phyloP scores from a whole-genome alignment of 2,113 vertebrate species.

The Leucoraja erinaceus region DNA sequence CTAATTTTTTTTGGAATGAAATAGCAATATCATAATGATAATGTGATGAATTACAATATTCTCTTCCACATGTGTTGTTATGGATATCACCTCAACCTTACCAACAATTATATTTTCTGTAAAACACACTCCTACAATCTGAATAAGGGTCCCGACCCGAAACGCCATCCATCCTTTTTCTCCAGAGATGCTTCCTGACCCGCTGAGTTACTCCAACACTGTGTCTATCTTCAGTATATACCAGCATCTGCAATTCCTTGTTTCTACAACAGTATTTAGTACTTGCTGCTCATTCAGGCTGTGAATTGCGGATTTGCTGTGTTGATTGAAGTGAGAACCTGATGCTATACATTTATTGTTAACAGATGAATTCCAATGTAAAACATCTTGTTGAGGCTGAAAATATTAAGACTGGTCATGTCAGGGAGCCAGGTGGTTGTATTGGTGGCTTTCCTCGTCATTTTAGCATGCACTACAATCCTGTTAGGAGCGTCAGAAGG shows the following conservation, averaged over 20 bases:
- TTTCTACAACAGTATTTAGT: not conserved
- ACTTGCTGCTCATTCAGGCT: not conserved
- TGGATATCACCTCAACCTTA: not conserved
- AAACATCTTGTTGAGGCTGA: not conserved
- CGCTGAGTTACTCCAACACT: no score
- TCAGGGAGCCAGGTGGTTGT: not conserved
- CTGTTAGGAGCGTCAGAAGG: not conserved
- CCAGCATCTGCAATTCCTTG: no score
- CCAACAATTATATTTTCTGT: not conserved
- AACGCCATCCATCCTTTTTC: no score
- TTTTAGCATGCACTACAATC: not conserved
- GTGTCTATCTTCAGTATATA: no score
- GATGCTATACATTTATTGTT: slow-evolving; percentile 10
- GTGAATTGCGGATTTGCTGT: not conserved
- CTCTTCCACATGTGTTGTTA: not conserved
- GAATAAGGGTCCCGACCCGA: no score
- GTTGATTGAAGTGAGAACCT: slow-evolving; percentile 16
- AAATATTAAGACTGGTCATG: not conserved
- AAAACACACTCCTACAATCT: not conserved
- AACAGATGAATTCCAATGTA: slow-evolving; percentile 9
- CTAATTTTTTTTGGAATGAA: not conserved
- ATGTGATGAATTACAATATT: not conserved
- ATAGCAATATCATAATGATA: not conserved
- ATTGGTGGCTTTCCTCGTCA: not conserved
- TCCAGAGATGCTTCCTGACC: no score